Percentiles rank a stretch among this genome's conserved stretches.
These are phyloP conservation scores for Homarus americanus DNA, from an alignment of 1,140 invertebrate genomes.

Conservation along the genomic window DNA sequence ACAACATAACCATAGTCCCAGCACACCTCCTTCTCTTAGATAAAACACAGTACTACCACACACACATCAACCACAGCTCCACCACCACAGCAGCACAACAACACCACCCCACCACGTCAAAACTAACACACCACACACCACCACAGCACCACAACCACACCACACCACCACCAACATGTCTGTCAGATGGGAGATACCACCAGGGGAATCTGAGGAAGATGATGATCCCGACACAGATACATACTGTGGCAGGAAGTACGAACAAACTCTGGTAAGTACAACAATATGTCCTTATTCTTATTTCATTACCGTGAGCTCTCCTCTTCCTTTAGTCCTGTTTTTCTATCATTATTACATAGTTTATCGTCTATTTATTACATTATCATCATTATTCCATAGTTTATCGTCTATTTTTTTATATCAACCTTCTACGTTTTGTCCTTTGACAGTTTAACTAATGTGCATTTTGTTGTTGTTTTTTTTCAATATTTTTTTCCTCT, in stretches of 20 bases:
- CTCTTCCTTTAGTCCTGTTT: too few relatives aligned
- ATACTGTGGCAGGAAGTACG: slow-evolving; percentile 23
- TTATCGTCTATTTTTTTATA: not conserved
- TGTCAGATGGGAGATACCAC: slow-evolving; percentile 42
- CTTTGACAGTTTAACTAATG: not conserved
- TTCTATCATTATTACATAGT: too few relatives aligned
- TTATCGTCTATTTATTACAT: not conserved
- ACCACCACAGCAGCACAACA: not conserved
- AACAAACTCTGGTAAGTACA: slow-evolving; percentile 31
- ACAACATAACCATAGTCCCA: too few relatives aligned
- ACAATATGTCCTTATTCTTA: too few relatives aligned
- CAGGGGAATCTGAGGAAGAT: slow-evolving; percentile 5
- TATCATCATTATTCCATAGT: not conserved
- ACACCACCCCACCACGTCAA: not conserved
- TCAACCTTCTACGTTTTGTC: not conserved
- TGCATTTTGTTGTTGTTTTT: not conserved
- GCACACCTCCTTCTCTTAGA: too few relatives aligned
- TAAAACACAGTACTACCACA: not conserved
- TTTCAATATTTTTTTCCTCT: not conserved
- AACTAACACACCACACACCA: not conserved
- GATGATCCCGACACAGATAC: slow-evolving; percentile 25
- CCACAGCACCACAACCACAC: too few relatives aligned
- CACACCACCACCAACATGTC: slow-evolving; percentile 13
- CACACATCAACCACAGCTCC: not conserved
- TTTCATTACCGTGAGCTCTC: too few relatives aligned